phyloP scores from a whole-genome alignment of 2,797 vertebrate genomes.

The Enteromius paludinosus region DNA sequence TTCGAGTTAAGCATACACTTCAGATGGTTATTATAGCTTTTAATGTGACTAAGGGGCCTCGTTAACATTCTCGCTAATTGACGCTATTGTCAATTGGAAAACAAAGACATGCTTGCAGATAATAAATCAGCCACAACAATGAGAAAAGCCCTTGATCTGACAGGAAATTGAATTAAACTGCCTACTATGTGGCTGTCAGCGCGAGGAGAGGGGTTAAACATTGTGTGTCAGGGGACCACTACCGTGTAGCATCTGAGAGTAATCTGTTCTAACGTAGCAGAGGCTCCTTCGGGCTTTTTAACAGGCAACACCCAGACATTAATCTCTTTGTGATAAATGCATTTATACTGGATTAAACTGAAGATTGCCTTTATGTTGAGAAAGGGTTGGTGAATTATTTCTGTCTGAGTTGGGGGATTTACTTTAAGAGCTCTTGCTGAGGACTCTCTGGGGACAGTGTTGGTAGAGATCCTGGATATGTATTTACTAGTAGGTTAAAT shows the following conservation, averaged over 20 bases:
- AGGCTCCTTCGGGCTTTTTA: conserved; percentile 74
- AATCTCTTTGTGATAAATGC: conserved; percentile 76
- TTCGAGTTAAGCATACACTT: conserved; percentile 19
- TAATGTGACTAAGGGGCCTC: conserved; percentile 47
- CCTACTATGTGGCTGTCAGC: conserved; percentile 80
- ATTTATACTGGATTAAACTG: conserved; percentile 83
- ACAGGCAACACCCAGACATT: conserved; percentile 70
- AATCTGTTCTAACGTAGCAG: conserved; percentile 75
- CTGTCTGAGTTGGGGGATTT: conserved; percentile 75
- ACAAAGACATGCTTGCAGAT: conserved; percentile 74
- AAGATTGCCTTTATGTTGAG: conserved; percentile 80
- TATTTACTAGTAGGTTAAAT: conserved; percentile 36
- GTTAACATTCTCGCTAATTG: conserved; percentile 67
- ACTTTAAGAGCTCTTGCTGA: conserved; percentile 78
- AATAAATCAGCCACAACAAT: conserved; percentile 80
- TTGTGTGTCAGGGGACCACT: conserved; percentile 81
- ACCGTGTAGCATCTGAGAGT: conserved; percentile 73
- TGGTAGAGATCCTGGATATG: conserved; percentile 57
- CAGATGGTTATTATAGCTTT: conserved; percentile 34
- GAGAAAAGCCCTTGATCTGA: conserved; percentile 81
- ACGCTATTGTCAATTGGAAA: conserved; percentile 71
- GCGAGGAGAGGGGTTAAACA: conserved; percentile 85
- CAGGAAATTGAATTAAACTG: conserved; percentile 87
- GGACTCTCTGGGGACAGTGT: conserved; percentile 66
- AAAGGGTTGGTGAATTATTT: conserved; percentile 81